Percentiles rank a stretch among this genome's conserved stretches.
Evolutionary conservation across 2,797 vertebrate species (phyloP).

Genomic region (Cossypha heuglini): DNA sequence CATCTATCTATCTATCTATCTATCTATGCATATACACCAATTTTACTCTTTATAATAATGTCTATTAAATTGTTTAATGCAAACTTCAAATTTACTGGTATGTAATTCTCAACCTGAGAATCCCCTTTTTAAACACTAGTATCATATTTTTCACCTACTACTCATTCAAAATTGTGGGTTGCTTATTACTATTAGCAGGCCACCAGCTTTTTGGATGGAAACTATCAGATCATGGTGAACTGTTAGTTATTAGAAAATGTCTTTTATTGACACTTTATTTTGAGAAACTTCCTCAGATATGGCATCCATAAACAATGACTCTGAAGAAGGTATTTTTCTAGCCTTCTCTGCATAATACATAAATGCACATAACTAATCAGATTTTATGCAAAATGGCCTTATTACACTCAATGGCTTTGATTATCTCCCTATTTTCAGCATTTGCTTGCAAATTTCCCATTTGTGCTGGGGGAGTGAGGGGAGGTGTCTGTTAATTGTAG

Average conservation of each 20-base stretch:
- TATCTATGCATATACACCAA: neutral
- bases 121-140: neutral
- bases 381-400: neutral
- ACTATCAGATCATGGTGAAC: neutral
- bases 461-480: rapidly evolving
- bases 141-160: neutral
- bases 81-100: neutral
- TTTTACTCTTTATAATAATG: neutral
- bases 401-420: neutral
- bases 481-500: neutral
- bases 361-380: neutral
- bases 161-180: neutral
- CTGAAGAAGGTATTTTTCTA: neutral
- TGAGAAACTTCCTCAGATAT: neutral
- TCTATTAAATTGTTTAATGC: neutral
- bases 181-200: neutral
- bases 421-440: neutral
- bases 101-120: neutral
- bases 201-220: neutral
- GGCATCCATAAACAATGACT: neutral
- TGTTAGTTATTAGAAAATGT: neutral
- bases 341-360: neutral
- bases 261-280: neutral
- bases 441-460: neutral
- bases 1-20: neutral